Percentiles rank a stretch among this genome's conserved stretches.
phyloP scores from a whole-genome alignment of 2,888 invertebrate species.

The Dicyrtoma fusca region DNA sequence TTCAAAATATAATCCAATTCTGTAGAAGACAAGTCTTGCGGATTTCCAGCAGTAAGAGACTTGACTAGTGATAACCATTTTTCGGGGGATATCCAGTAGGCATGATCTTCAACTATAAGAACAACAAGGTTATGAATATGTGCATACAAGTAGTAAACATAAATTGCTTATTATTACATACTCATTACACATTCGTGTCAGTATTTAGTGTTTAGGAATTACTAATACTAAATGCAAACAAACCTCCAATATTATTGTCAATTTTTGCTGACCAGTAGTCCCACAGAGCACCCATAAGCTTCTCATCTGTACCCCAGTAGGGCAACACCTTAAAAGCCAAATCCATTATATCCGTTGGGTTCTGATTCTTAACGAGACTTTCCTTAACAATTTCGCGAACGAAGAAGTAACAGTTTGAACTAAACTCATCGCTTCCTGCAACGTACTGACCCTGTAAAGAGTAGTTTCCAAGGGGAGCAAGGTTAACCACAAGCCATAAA shows the following conservation, averaged over 20 bases:
- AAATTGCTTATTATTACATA: too few relatives aligned
- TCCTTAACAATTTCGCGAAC: slow-evolving; percentile 41
- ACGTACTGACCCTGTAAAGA: slow-evolving; percentile 33
- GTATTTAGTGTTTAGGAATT: slow-evolving; percentile 16
- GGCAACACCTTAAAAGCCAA: slow-evolving; percentile 37
- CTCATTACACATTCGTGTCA: too few relatives aligned
- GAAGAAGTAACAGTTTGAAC: slow-evolving; percentile 38
- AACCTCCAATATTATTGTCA: slow-evolving; percentile 46
- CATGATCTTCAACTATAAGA: slow-evolving; percentile 33
- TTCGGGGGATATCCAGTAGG: slow-evolving; percentile 41
- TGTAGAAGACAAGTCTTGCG: slow-evolving; percentile 17
- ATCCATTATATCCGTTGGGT: slow-evolving; percentile 38
- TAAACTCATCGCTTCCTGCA: background rate
- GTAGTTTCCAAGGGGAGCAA: slow-evolving; percentile 45
- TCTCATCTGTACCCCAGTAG: slow-evolving; percentile 50
- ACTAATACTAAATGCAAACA: background rate
- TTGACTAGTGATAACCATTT: slow-evolving; percentile 43
- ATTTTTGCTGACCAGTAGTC: slow-evolving; percentile 45
- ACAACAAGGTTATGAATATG: slow-evolving; percentile 22
- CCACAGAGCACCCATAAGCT: slow-evolving; percentile 42
- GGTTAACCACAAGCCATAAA: slow-evolving; percentile 46
- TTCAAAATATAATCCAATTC: background rate
- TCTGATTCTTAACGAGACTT: slow-evolving; percentile 29
- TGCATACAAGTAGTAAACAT: background rate
- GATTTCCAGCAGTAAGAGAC: background rate